Evolutionary conservation across 2,888 invertebrate species (phyloP).

Genomic region (Anoplius nigerrimus): DNA sequence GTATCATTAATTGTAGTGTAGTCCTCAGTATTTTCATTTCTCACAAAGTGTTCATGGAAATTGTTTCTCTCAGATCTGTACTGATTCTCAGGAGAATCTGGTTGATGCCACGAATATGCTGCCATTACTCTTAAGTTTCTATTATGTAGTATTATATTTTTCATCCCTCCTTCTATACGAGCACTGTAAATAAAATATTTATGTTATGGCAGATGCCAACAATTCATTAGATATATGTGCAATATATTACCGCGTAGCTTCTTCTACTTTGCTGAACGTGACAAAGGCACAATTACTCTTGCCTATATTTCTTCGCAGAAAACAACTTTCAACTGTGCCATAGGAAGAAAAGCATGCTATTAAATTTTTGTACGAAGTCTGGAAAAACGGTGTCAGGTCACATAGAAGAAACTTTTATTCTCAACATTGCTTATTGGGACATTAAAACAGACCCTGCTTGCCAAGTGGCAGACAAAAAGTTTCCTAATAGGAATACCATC

Average conservation of each 20-base stretch:
- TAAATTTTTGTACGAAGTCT: slow-evolving; percentile 78
- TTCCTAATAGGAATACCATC: slow-evolving; percentile 80
- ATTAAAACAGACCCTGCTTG: slow-evolving; percentile 75
- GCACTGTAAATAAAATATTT: slow-evolving; percentile 56
- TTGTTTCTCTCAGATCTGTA: slow-evolving; percentile 50
- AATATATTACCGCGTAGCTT: slow-evolving; percentile 76
- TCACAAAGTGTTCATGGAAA: slow-evolving; percentile 5
- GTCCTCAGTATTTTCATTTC: slow-evolving; percentile 34
- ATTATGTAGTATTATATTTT: slow-evolving; percentile 65
- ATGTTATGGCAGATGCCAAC: not conserved
- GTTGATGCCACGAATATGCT: slow-evolving; percentile 82
- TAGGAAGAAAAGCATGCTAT: slow-evolving; percentile 78
- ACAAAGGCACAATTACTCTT: slow-evolving; percentile 78
- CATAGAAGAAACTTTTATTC: not conserved
- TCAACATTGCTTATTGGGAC: too few relatives aligned
- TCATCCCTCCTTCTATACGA: slow-evolving; percentile 54
- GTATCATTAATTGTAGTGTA: slow-evolving; percentile 46
- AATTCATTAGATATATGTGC: not conserved
- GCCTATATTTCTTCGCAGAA: slow-evolving; percentile 76
- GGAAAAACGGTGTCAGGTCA: slow-evolving; percentile 51
- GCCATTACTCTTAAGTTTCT: slow-evolving; percentile 76
- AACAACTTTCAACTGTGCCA: slow-evolving; percentile 79
- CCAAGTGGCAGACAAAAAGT: slow-evolving; percentile 78
- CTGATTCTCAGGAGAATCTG: slow-evolving; percentile 72
- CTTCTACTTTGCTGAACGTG: slow-evolving; percentile 77